phyloP scores from a whole-genome alignment of 1,140 invertebrate species.

The Choristoneura fumiferana region DNA sequence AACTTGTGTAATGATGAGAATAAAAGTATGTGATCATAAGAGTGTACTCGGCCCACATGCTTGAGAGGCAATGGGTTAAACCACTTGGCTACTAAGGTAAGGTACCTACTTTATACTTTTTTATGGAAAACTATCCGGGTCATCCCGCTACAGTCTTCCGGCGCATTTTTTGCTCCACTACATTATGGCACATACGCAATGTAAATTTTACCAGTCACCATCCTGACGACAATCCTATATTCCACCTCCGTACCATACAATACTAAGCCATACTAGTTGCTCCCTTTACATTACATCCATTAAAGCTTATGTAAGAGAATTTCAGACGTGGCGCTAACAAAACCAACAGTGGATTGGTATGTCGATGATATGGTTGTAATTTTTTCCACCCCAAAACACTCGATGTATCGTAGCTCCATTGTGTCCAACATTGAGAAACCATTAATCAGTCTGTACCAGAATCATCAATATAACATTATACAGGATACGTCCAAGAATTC shows the following conservation, averaged over 20 bases:
- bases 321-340: background rate
- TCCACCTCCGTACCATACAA: slow-evolving; percentile 31
- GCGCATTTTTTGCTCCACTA: slow-evolving; percentile 22
- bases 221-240: slow-evolving; percentile 69
- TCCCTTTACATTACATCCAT: slow-evolving; percentile 28
- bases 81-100: no score
- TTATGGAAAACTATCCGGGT: no score
- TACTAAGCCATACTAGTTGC: background rate
- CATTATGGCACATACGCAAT: slow-evolving; percentile 38
- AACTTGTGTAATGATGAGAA: no score
- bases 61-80: no score
- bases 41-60: no score
- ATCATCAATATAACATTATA: slow-evolving; percentile 76
- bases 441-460: slow-evolving; percentile 74
- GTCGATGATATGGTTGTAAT: slow-evolving; percentile 16
- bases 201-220: slow-evolving; percentile 65
- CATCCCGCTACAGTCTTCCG: no score
- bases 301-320: slow-evolving; percentile 13
- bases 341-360: slow-evolving; percentile 35
- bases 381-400: slow-evolving; percentile 36
- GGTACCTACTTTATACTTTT: no score
- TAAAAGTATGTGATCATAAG: no score
- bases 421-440: slow-evolving; percentile 59
- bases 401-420: slow-evolving; percentile 52
- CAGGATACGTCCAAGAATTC: slow-evolving; percentile 69